These are phyloP conservation scores for Euleptes europaea DNA, from an alignment of 2,113 vertebrate species.

Conservation along the genomic window DNA sequence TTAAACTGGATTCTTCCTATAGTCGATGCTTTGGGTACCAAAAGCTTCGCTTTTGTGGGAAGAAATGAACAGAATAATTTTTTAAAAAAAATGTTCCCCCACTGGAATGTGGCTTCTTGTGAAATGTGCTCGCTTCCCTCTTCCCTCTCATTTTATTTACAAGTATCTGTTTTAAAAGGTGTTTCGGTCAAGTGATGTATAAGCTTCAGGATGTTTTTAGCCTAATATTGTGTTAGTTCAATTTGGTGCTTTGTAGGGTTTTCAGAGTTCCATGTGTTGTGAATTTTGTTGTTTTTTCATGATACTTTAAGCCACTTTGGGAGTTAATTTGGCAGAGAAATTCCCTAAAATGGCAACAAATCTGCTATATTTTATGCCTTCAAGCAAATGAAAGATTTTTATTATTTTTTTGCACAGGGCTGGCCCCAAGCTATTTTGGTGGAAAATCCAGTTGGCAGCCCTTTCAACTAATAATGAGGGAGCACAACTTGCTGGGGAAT, in stretches of 20 bases:
- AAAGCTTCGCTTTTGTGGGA: neutral
- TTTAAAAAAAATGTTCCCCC: neutral
- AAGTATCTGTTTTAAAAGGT: neutral
- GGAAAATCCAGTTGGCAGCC: no score
- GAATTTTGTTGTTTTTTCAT: neutral
- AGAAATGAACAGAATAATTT: neutral
- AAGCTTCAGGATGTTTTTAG: neutral
- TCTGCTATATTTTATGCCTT: neutral
- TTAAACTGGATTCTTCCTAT: neutral
- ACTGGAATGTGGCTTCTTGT: neutral
- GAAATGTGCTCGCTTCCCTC: neutral
- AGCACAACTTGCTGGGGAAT: no score
- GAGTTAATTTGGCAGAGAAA: neutral
- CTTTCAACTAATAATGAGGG: no score
- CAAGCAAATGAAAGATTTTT: neutral
- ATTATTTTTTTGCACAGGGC: no score
- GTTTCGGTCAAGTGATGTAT: neutral
- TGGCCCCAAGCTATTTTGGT: no score
- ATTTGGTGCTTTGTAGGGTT: neutral
- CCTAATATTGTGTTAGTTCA: neutral
- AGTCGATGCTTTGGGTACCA: neutral
- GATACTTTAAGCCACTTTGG: neutral
- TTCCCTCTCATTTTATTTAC: neutral
- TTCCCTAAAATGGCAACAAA: neutral
- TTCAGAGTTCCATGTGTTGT: neutral